Evolutionary conservation across 2,888 invertebrate species (phyloP).

Genomic region (Carpatolechia fugitivella): DNA sequence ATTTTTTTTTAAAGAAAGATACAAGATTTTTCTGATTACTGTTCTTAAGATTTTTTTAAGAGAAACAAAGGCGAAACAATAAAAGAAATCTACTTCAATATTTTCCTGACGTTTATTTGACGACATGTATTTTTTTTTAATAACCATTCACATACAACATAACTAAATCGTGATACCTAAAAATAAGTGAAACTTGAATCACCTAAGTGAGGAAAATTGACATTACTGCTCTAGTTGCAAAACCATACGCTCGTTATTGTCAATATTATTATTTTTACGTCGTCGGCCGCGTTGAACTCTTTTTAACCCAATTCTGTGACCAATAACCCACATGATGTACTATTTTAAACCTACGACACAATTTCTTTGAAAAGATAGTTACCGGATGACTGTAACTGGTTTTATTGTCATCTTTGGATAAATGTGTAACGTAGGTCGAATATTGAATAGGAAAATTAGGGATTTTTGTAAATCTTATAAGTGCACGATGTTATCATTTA

Average conservation of each 20-base stretch:
- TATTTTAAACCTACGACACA: slow-evolving; percentile 26
- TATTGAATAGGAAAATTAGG: no score
- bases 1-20: no score
- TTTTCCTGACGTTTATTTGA: no score
- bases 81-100: no score
- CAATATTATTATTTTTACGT: slow-evolving; percentile 6
- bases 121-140: no score
- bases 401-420: background rate
- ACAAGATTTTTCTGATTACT: no score
- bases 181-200: background rate
- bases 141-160: background rate
- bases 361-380: background rate
- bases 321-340: slow-evolving; percentile 43
- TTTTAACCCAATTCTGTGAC: slow-evolving; percentile 42
- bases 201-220: background rate
- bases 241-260: background rate
- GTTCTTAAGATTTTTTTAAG: no score
- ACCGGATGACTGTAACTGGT: slow-evolving; percentile 4
- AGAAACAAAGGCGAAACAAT: no score
- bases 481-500: no score
- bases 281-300: slow-evolving; percentile 44
- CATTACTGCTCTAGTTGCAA: background rate
- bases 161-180: background rate
- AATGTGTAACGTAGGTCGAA: no score
- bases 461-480: no score